Evolutionary conservation across 2,797 vertebrate species (phyloP).

Genomic region (Iguana delicatissima): DNA sequence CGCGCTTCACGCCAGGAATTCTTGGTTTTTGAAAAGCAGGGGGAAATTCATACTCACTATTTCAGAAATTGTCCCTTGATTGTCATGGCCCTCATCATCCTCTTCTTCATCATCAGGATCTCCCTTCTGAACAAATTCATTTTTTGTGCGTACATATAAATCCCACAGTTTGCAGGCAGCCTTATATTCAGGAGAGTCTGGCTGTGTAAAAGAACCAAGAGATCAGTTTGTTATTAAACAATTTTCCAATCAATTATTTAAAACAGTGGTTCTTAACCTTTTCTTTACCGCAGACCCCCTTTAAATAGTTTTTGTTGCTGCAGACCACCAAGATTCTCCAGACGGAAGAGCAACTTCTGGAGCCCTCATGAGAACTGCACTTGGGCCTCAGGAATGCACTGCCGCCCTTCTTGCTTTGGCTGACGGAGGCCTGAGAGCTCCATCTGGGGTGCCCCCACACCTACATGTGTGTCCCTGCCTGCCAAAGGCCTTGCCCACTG

Average conservation of each 20-base stretch:
- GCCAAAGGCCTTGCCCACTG: too few species aligned
- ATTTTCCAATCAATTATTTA: neutral
- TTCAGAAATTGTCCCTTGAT: slow-evolving; percentile 87
- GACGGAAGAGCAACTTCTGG: neutral
- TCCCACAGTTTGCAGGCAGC: slow-evolving; percentile 99
- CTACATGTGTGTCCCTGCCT: too few species aligned
- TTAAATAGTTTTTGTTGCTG: too few species aligned
- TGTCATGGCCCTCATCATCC: slow-evolving; percentile 90
- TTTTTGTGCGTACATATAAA: slow-evolving; percentile 95
- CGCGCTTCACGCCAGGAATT: neutral
- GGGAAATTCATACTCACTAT: slow-evolving; percentile 80
- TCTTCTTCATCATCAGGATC: slow-evolving; percentile 96
- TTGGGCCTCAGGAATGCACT: too few species aligned
- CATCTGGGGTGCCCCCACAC: too few species aligned
- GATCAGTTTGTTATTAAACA: neutral
- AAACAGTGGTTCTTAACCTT: too few species aligned
- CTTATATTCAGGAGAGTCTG: slow-evolving; percentile 94
- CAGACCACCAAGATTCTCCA: too few species aligned
- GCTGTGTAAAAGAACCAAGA: slow-evolving; percentile 76
- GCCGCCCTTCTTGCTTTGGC: too few species aligned
- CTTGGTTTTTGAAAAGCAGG: neutral
- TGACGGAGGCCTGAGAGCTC: too few species aligned
- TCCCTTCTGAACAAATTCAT: slow-evolving; percentile 96
- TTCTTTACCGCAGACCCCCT: too few species aligned
- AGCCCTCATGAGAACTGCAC: too few species aligned